These are phyloP conservation scores for Pegoplata infirma DNA, from an alignment of 2,888 invertebrate species.

Conservation along the genomic window DNA sequence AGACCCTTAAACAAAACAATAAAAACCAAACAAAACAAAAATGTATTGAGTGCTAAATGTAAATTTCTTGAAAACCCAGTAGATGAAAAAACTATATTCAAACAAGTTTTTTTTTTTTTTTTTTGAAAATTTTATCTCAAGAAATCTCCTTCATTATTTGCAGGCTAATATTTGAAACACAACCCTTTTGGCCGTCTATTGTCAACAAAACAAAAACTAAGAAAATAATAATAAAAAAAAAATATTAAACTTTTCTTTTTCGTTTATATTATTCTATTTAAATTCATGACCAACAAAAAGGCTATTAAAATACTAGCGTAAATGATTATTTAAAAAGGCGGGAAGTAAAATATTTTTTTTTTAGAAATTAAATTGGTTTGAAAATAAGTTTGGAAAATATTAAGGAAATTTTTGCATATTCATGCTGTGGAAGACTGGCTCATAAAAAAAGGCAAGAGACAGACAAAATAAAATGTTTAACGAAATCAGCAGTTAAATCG, in stretches of 20 bases:
- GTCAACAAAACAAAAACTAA: slow-evolving; percentile 17
- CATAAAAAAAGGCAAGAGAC: no score
- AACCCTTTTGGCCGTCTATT: slow-evolving; percentile 42
- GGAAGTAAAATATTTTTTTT: no score
- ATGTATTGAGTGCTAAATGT: slow-evolving; percentile 12
- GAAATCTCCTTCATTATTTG: slow-evolving; percentile 18
- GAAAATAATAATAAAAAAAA: not conserved
- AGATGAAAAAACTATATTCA: slow-evolving; percentile 1
- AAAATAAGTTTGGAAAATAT: no score
- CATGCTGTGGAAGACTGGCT: no score
- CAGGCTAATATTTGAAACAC: slow-evolving; percentile 40
- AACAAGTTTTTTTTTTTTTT: no score
- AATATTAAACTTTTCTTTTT: not conserved
- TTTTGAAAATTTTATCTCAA: slow-evolving; percentile 17
- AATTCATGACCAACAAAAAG: slow-evolving; percentile 34
- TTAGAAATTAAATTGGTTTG: no score
- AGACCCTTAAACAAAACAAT: not conserved
- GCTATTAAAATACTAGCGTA: slow-evolving; percentile 19
- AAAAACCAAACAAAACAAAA: not conserved
- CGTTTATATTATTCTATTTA: slow-evolving; percentile 5
- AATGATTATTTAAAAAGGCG: slow-evolving; percentile 22
- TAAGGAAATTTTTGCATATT: no score
- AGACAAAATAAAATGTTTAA: no score
- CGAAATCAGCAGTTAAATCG: no score
- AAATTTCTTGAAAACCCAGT: slow-evolving; percentile 14